Percentiles rank a stretch among this genome's conserved stretches.
Conservation (phyloP, 2,113 vertebrate species). For the Tragelaphus strepsiceros region DNA sequence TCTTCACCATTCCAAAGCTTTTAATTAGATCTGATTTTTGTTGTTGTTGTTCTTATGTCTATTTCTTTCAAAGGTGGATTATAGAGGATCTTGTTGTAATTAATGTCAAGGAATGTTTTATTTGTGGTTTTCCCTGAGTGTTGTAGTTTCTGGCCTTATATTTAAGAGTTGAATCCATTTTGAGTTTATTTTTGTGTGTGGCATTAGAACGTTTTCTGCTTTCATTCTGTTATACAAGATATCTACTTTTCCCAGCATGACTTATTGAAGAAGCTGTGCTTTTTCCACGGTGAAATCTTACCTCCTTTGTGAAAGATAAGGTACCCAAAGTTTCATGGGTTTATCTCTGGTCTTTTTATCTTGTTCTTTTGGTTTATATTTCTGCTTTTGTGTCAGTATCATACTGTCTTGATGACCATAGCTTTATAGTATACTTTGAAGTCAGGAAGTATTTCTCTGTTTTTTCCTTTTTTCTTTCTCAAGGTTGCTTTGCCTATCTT, state of each 20-base stretch:
- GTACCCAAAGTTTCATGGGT: not conserved
- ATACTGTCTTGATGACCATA: not conserved
- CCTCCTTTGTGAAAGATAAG: not conserved
- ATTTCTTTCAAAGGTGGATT: not conserved
- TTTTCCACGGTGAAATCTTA: not conserved
- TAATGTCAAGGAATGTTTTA: not conserved
- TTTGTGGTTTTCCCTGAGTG: not conserved
- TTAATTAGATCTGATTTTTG: not conserved
- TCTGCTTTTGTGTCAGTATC: not conserved
- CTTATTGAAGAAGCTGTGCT: not conserved
- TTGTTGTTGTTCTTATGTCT: not conserved
- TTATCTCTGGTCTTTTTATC: not conserved
- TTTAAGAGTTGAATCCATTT: not conserved
- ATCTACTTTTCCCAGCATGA: not conserved
- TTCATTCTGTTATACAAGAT: not conserved
- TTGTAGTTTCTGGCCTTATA: not conserved
- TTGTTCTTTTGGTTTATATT: not conserved
- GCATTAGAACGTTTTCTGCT: not conserved
- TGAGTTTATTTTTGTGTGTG: not conserved
- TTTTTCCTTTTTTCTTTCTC: not conserved
- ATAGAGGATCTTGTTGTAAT: not conserved
- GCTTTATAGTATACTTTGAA: not conserved
- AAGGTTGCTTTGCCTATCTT: not conserved
- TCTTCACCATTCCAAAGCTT: not conserved
- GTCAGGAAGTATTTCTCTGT: not conserved